A percentile compares a stretch with the other conserved stretches of the same genome.
phyloP scores from a whole-genome alignment of 2,888 invertebrate genomes.

The Cantharis rustica region DNA sequence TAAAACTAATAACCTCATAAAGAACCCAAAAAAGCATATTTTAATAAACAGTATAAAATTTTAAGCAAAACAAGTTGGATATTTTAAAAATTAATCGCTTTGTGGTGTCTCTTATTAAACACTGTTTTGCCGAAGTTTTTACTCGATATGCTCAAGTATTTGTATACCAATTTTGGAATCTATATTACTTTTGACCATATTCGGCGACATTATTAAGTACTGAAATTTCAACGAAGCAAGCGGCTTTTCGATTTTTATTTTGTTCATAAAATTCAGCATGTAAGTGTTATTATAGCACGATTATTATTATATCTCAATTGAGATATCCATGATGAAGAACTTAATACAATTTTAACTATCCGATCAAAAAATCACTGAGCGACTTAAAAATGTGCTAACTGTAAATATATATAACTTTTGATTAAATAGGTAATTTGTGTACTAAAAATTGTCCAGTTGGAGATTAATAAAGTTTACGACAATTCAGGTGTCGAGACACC shows the following conservation, averaged over 20 bases:
- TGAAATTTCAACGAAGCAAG: slow-evolving; percentile 17
- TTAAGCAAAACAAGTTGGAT: neutral
- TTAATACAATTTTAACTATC: neutral
- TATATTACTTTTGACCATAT: slow-evolving; percentile 27
- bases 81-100: neutral
- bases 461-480: neutral
- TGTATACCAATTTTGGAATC: slow-evolving; percentile 23
- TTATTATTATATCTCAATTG: slow-evolving; percentile 16
- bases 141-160: slow-evolving; percentile 4
- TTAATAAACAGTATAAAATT: neutral
- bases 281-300: slow-evolving; percentile 15
- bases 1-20: neutral
- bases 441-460: neutral
- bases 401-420: neutral
- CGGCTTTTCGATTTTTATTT: slow-evolving; percentile 13
- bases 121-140: neutral
- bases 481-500: neutral
- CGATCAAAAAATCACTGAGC: neutral
- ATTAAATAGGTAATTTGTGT: neutral
- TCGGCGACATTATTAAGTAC: slow-evolving; percentile 10
- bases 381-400: neutral
- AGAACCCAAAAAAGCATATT: neutral
- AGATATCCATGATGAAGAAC: slow-evolving; percentile 11
- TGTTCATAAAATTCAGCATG: slow-evolving; percentile 11
- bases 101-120: neutral